A percentile compares a stretch with the other conserved stretches of the same genome.
These are phyloP conservation scores for Microcaecilia unicolor DNA, from an alignment of 2,797 vertebrate genomes.

Conservation along the genomic window DNA sequence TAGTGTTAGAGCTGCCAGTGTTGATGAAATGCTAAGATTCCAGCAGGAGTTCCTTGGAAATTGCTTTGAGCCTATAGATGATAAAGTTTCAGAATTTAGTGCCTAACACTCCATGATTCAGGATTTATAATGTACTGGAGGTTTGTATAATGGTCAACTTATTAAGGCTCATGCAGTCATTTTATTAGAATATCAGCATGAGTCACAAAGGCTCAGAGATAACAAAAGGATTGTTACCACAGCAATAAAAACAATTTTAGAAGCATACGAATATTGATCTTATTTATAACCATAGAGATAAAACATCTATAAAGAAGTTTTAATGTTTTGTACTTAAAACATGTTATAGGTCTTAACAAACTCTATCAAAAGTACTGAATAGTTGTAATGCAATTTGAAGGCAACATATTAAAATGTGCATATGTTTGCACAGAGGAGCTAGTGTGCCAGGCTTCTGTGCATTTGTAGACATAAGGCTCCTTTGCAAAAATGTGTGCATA, in stretches of 20 bases:
- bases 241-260: constrained; percentile 5
- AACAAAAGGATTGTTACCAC: constrained; percentile 8
- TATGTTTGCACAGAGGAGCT: no score
- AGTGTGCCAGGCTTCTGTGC: no score
- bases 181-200: constrained; percentile 17
- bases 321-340: no score
- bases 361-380: no score
- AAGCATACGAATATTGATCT: constrained; percentile 13
- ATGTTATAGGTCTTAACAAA: no score
- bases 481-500: no score
- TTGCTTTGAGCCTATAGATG: background rate
- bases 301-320: no score
- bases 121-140: constrained; percentile 5
- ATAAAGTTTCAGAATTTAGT: background rate
- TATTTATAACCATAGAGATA: constrained; percentile 14
- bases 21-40: background rate
- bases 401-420: no score
- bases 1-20: constrained; percentile 3
- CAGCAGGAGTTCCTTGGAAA: constrained; percentile 1
- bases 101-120: constrained; percentile 11
- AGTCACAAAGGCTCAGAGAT: constrained; percentile 1
- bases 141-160: constrained; percentile 14
- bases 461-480: no score
- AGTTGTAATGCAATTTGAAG: no score
- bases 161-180: constrained; percentile 6